Base-by-base conservation (phyloP, 1,140 invertebrate species). In the Gonatopus flavifemur region DNA sequence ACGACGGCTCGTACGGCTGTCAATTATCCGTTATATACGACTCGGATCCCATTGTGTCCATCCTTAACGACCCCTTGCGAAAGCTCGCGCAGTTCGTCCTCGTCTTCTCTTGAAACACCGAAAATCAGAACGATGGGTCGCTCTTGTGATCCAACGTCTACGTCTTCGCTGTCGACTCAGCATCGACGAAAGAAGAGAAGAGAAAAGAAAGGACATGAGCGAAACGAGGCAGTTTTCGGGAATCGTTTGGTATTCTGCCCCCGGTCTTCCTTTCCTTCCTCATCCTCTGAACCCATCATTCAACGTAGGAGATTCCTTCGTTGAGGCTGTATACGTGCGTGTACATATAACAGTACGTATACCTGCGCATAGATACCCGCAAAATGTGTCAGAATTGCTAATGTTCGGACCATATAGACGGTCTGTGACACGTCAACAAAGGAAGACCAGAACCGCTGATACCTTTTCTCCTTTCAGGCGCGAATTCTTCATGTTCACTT, bases 21-120 rank as follows among this genome's bases (percentile, higher is more conserved):
- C 72, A 75, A 75, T 75, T 74, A 75, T 74, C 70, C 67, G 72
- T 75, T 74, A 74, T 75, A 75, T 75, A 75, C 71, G 69, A 67
- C 64, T 66, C 60, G 63, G 69, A 59, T 60, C 65, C 62, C n/a
- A n/a, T 68, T 62, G 62, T 66, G 70, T 67, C 65, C 67, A 66
- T 66, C 68, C 59, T 70, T 69, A 70, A 67, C 69, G 68, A 69
- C 49, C 56, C 57, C 49, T 65, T 59, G n/a, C n/a, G n/a, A 65
- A 65, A 65, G 41, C 52, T 47, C 41, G 51, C 49, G n/a, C n/a
- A n/a, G n/a, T n/a, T n/a, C n/a, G n/a, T n/a, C n/a, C n/a, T n/a
- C n/a, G n/a, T n/a, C n/a, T n/a, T n/a, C n/a, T n/a, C n/a, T n/a
- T n/a, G n/a, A n/a, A n/a, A n/a, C n/a, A n/a, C n/a, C n/a, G n/a